These are phyloP conservation scores for Pheosia tremula DNA, from an alignment of 2,888 invertebrate genomes.

Conservation along the genomic window DNA sequence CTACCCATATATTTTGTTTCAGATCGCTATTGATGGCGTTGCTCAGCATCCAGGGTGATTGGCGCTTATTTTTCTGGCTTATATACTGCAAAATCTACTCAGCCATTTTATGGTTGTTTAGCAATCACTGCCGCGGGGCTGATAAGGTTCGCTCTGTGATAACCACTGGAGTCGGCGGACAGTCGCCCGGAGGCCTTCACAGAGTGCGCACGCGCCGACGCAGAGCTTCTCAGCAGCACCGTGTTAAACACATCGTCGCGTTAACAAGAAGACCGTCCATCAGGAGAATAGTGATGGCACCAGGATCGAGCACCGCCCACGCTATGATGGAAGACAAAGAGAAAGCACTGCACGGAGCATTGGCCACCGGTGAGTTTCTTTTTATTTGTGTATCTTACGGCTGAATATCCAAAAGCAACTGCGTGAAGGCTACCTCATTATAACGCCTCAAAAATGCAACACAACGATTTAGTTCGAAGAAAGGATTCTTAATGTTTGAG, in stretches of 20 bases:
- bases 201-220: constrained; percentile 80
- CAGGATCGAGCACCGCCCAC: constrained; percentile 82
- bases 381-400: constrained; percentile 13
- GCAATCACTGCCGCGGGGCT: constrained; percentile 77
- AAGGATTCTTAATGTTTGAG: background rate
- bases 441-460: background rate
- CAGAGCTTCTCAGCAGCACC: constrained; percentile 63
- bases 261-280: constrained; percentile 75
- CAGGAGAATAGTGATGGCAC: constrained; percentile 83
- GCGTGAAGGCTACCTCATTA: background rate
- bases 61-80: constrained; percentile 72
- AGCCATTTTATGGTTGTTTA: constrained; percentile 74
- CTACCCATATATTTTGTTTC: constrained; percentile 52
- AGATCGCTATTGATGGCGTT: constrained; percentile 80
- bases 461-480: too few relatives aligned
- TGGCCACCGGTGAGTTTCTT: constrained; percentile 61
- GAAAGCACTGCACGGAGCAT: constrained; percentile 68
- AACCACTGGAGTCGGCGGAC: constrained; percentile 68
- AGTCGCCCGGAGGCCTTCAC: constrained; percentile 74
- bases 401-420: background rate
- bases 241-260: constrained; percentile 71
- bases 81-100: constrained; percentile 77
- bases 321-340: constrained; percentile 82
- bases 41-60: constrained; percentile 71
- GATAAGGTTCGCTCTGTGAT: constrained; percentile 81